Percentiles rank a stretch among this genome's conserved stretches.
phyloP scores from a whole-genome alignment of 2,797 vertebrate genomes.

The Sciurus carolinensis region DNA sequence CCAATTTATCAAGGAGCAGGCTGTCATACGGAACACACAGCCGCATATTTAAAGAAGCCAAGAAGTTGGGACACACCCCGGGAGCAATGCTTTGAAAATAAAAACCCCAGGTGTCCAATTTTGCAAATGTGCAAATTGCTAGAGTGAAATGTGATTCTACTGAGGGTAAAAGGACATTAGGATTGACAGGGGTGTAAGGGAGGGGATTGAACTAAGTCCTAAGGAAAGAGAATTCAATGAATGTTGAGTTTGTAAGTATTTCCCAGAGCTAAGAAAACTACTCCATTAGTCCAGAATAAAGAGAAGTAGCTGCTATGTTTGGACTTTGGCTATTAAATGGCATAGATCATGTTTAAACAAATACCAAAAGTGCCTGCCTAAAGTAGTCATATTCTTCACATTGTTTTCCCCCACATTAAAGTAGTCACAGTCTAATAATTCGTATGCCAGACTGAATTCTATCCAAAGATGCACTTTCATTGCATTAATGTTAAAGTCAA shows the following conservation, averaged over 20 bases:
- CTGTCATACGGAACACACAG: background rate
- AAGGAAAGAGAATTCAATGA: conserved; percentile 77
- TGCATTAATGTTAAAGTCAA: background rate
- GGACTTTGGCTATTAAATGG: conserved; percentile 72
- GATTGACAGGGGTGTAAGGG: background rate
- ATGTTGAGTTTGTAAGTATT: conserved; percentile 78
- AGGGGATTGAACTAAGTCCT: background rate
- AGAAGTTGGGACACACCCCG: background rate
- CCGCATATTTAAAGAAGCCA: background rate
- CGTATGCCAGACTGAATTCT: background rate
- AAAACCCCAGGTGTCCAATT: conserved; percentile 73
- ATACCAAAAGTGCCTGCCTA: conserved; percentile 63
- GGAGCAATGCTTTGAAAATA: conserved; percentile 77
- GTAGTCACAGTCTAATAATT: conserved; percentile 49
- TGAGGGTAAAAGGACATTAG: conserved; percentile 57
- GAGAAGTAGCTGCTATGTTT: conserved; percentile 79
- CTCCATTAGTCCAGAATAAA: conserved; percentile 1
- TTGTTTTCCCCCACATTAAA: background rate
- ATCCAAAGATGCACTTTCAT: background rate
- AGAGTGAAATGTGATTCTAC: conserved; percentile 81
- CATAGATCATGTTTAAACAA: conserved; percentile 73
- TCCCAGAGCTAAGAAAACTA: conserved; percentile 71
- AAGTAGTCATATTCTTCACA: conserved; percentile 47
- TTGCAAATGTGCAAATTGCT: conserved; percentile 73
- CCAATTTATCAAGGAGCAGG: conserved; percentile 1